Evolutionary conservation across 2,113 vertebrate species (phyloP), one percentile per base, ranked within the genome.

Genomic region (Oenanthe oenanthe): DNA sequence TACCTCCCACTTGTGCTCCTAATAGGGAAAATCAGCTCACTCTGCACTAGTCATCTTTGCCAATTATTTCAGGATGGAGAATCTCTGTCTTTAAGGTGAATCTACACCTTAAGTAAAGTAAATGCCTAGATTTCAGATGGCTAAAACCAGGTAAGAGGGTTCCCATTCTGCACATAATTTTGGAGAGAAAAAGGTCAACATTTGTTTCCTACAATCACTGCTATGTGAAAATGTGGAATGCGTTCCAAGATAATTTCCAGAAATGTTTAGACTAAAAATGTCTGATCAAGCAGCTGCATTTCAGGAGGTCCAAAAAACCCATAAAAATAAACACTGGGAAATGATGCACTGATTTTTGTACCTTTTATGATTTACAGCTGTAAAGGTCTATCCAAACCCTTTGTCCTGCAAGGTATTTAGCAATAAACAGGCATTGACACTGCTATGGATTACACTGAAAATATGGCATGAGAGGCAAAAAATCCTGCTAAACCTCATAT

Each of bases 21-120:
- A 72, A 92, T 81, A 89, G 68, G 57, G 63, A 88, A 91, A 91
- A 94, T 74, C 82, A 73, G 13, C 72, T 95, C 72, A 43, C 43
- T 63, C 63, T 90, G 60, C 79, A 60, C 24, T 67, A 73, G 40
- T 58, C 22, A 63, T 85, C 71, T 76, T 93, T 86, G 60, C 56
- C 75, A 94, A 74, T 70, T 83, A 83, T 58, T 90, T 90, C 74
- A 65, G 56, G 34, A 85, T 54, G 32, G 24, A 77, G 13, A 83
- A 58, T 93, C 32, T 85, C 57, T 75, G 16, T 86, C 43, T 60
- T 85, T 62, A 56, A 25, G 14, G 9, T 88, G 48, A 75, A 78
- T 42, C 20, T 80, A 32, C 74, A 60, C 5, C 17, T 58, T 43
- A 79, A 38, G 51, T 57, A 88, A 90, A 87, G 58, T 38, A 73